Base-by-base conservation (phyloP, 2,888 invertebrate species). In the Litoditis marina region DNA sequence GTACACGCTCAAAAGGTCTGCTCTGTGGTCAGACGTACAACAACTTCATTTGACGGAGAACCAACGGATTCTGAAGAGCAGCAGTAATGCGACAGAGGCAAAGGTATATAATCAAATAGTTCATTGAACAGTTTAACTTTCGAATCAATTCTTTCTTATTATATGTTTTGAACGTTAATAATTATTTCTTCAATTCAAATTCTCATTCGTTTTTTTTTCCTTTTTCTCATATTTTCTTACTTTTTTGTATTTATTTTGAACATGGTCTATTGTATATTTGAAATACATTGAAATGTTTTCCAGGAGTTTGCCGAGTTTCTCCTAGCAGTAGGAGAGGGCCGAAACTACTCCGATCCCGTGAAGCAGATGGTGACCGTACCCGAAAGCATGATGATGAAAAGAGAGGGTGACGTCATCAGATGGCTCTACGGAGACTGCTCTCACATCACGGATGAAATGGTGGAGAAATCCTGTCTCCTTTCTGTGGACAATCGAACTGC, bases 401-500 rank as follows among this genome's bases (percentile, higher is more conserved):
- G n/a, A n/a, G n/a, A 28, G 19, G 6, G n/a, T 0, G 54, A 54
- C 2, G n/a, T 3, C 7, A 34, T 25, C 7, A 30, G 47, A 0
- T 19, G 19, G 0, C 36, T 54, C 2, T 61, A 47, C 39, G 54
- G 53, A 0, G 47, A 46, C 11, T 36, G 36, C 3, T 13, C 25
- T 5, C 19, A 47, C 28, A 47, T 46, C 5, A 27, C 46, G 22
- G 7, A 11, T 13, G 30, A 32, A 4, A 0, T 28, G 1, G 28
- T 47, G 0, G 44, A 53, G 30, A n/a, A 32, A 1, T 22, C 53
- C 0, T 36, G 46, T 11, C n/a, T 63, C 19, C 47, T 63, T 6
- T 53, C 63, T 8, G n/a, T 59, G n/a, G 59, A 53, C 39, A 63
- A 63, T 27, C 25, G 11, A 25, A 59, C 52, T 4, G 39, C 59